phyloP scores from a whole-genome alignment of 2,888 invertebrate species.

The Biston stratarius region DNA sequence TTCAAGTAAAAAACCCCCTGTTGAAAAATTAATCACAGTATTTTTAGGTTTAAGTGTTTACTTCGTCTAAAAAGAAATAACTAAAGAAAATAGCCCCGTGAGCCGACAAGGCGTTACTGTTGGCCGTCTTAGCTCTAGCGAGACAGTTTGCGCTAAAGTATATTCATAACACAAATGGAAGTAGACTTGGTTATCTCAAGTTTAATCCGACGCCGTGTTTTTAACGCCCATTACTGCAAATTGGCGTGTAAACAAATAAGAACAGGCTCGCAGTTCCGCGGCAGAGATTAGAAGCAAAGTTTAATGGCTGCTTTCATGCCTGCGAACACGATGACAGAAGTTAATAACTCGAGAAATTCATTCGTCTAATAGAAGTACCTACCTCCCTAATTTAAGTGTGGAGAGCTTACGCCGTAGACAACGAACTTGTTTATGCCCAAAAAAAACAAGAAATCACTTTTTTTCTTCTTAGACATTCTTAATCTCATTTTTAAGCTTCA shows the following conservation, averaged over 20 bases:
- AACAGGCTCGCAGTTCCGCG: slow-evolving; percentile 30
- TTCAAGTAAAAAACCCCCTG: neutral
- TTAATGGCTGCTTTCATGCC: slow-evolving; percentile 37
- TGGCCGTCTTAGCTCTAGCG: slow-evolving; percentile 1
- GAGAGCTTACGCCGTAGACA: slow-evolving; percentile 1
- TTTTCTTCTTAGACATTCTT: no score
- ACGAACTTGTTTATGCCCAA: neutral
- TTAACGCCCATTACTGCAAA: slow-evolving; percentile 42
- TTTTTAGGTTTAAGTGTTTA: neutral
- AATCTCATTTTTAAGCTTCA: no score
- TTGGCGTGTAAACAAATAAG: slow-evolving; percentile 46
- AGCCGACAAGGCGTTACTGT: slow-evolving; percentile 19
- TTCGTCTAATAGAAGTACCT: slow-evolving; percentile 27
- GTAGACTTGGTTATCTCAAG: slow-evolving; percentile 27
- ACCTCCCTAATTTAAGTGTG: slow-evolving; percentile 29
- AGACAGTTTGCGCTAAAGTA: slow-evolving; percentile 20
- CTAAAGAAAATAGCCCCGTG: slow-evolving; percentile 10
- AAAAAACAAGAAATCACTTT: no score
- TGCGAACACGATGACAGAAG: slow-evolving; percentile 38
- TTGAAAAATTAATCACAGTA: no score
- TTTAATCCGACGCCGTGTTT: slow-evolving; percentile 31
- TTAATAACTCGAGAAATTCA: slow-evolving; percentile 44
- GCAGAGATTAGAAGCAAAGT: slow-evolving; percentile 44
- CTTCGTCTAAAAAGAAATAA: neutral
- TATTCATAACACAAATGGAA: slow-evolving; percentile 23